These are phyloP conservation scores for Ciconia maguari DNA, from an alignment of 2,113 vertebrate genomes.

Conservation along the genomic window DNA sequence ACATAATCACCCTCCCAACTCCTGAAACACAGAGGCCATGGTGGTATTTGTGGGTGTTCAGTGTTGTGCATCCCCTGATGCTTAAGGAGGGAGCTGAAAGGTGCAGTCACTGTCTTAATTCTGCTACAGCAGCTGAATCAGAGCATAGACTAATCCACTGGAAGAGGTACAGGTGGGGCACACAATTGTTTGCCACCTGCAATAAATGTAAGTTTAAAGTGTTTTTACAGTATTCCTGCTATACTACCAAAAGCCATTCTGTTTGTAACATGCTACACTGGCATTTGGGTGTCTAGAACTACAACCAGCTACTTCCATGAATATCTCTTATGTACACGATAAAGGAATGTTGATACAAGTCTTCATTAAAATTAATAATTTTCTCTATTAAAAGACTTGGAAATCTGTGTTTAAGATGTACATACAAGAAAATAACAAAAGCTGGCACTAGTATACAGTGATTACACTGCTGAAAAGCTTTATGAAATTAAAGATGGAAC, in stretches of 20 bases:
- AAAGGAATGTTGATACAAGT: background rate
- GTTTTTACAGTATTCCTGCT: background rate
- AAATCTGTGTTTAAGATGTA: background rate
- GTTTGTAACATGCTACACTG: background rate
- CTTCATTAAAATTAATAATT: background rate
- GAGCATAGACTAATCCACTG: background rate
- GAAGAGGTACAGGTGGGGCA: background rate
- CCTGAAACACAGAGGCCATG: rapidly evolving
- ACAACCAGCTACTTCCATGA: background rate
- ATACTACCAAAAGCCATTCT: background rate
- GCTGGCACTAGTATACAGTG: no score
- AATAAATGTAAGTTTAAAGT: background rate
- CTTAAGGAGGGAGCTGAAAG: background rate
- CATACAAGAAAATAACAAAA: background rate
- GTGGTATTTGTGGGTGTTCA: no score
- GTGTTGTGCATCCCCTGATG: rapidly evolving
- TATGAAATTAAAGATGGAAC: background rate
- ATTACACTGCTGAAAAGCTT: background rate
- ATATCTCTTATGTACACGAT: background rate
- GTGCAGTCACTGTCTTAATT: no score
- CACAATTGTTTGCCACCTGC: background rate
- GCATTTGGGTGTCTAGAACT: background rate
- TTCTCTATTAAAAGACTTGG: background rate
- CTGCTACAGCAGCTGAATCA: background rate
- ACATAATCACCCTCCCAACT: rapidly evolving